Evolutionary conservation across 2,113 vertebrate species (phyloP).

Genomic region (Dendropsophus ebraccatus): DNA sequence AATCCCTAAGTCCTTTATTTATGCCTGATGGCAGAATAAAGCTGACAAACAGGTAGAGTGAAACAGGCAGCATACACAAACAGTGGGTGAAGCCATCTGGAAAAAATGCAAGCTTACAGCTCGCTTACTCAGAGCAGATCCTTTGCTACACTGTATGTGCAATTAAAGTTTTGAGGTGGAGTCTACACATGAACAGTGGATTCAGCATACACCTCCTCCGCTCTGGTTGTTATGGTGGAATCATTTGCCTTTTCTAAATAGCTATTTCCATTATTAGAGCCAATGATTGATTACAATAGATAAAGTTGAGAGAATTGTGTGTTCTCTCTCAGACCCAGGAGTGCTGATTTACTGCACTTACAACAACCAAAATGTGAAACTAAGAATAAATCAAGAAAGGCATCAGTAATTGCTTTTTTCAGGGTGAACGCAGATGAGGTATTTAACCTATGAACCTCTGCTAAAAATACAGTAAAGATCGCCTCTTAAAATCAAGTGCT

Average conservation of each 20-base stretch:
- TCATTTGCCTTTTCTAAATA: not conserved
- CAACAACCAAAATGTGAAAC: constrained; percentile 16
- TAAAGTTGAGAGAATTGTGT: not conserved
- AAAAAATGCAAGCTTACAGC: not conserved
- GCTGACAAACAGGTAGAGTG: not conserved
- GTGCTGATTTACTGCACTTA: constrained; percentile 2
- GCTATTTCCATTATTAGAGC: not conserved
- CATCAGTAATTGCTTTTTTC: constrained; percentile 28
- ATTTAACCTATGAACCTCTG: constrained; percentile 41
- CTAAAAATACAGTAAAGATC: constrained; percentile 34
- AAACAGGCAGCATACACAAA: not conserved
- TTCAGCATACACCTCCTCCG: not conserved
- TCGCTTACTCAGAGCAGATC: not conserved
- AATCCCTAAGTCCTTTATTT: not conserved
- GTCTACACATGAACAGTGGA: not conserved
- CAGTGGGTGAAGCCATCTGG: constrained; percentile 13
- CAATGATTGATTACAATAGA: constrained; percentile 10
- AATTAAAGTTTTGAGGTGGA: constrained; percentile 14
- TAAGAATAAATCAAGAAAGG: constrained; percentile 22
- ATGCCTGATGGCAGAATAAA: not conserved
- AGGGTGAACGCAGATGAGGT: constrained; percentile 40
- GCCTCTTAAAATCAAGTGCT: not conserved
- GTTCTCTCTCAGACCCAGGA: not conserved
- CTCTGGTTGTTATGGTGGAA: not conserved
- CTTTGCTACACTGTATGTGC: constrained; percentile 14